Base-by-base conservation (phyloP, 2,797 vertebrate species). In the Enteromius viviparus region DNA sequence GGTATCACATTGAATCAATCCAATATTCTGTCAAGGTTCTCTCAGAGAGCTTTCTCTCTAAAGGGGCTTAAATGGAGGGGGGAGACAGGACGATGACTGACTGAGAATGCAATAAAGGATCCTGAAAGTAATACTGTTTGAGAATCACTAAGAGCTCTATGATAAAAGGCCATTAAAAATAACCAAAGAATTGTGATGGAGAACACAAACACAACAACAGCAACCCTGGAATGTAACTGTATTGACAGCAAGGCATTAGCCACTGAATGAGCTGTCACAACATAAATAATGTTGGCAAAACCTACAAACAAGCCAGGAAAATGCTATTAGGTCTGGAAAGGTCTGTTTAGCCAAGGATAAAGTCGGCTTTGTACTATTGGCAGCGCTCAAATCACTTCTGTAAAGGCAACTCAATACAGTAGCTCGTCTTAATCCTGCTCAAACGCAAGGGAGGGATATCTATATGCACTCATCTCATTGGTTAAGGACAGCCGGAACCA, bases 331-430 rank as follows among this genome's bases (percentile, higher is more conserved):
- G 45, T 81, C 85, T 76, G 77, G 79, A 65, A 85, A 87, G 77
- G 72, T 83, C 81, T 64, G 45, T 75, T 53, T 81, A 65, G 70
- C 19, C 53, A 32, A 45, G 81, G 47, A 76, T 66, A 55, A 45
- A 68, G 49, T 9, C 2, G 55, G 82, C 86, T 80, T 82, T 87
- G 77, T 91, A 84, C 89, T 72, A 85, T 69, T 86, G 80, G 72
- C 65, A 89, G 75, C 53, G 62, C 66, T 88, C 88, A 68, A 85
- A 82, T 15, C 1, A 87, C 80, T 87, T 71, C 55, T 77, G 71
- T 42, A 84, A 80, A 79, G 80, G 85, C 82, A 71, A 86, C 87
- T 84, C 76, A 47, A 83, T 85, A 87, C 83, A 85, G 88, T 17
- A 89, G 76, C 74, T 82, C 87, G 78, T 76, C 78, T 84, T 80